Conservation (phyloP, 2,113 vertebrate genomes). For the Etheostoma cragini region DNA sequence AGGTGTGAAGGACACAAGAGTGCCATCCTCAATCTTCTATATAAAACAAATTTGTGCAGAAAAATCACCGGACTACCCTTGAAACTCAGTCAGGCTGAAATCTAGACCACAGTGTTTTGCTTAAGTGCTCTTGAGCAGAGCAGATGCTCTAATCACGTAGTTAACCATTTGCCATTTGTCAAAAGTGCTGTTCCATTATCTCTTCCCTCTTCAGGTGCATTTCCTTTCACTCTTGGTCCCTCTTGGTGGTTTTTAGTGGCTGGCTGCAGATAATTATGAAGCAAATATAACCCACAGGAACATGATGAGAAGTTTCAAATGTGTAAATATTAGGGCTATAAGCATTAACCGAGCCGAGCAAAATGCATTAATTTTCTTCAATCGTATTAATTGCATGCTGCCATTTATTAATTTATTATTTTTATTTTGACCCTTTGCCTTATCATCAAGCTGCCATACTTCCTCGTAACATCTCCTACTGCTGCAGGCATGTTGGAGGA, state of each 20-base stretch:
- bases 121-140: slow-evolving; percentile 16
- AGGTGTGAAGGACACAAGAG: too few relatives aligned
- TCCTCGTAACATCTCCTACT: too few relatives aligned
- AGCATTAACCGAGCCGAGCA: too few relatives aligned
- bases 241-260: background rate
- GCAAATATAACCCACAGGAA: slow-evolving; percentile 3
- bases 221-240: background rate
- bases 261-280: slow-evolving; percentile 24
- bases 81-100: background rate
- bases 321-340: background rate
- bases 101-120: background rate
- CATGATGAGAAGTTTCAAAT: slow-evolving; percentile 5
- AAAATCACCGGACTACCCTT: background rate
- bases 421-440: too few relatives aligned
- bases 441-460: too few relatives aligned
- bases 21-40: too few relatives aligned
- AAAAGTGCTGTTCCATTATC: slow-evolving; percentile 10
- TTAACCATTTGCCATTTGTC: slow-evolving; percentile 17
- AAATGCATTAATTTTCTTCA: too few relatives aligned
- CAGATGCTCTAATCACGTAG: slow-evolving; percentile 12
- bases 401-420: too few relatives aligned
- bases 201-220: slow-evolving; percentile 16
- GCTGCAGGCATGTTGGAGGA: too few relatives aligned
- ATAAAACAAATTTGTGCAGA: too few relatives aligned
- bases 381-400: too few relatives aligned